Conservation (phyloP, 2,888 invertebrate species). For the Argyra leucocephala region DNA sequence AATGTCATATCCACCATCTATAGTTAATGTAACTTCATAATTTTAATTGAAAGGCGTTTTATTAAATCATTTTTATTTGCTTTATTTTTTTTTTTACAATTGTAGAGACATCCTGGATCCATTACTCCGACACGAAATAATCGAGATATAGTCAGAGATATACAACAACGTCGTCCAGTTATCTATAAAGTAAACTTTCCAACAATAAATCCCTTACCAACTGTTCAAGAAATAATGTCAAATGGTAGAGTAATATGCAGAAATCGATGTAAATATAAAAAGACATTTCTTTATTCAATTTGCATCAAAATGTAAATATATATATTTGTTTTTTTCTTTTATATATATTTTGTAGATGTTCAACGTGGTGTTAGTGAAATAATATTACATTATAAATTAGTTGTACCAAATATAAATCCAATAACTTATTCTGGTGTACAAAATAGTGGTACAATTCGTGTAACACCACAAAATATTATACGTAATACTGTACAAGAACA, state of each 20-base stretch:
- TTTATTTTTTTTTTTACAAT: too few species aligned
- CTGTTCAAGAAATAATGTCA: constrained; percentile 47
- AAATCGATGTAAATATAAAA: constrained; percentile 34
- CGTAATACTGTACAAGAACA: too few species aligned
- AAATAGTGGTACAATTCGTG: background rate
- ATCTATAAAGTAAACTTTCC: constrained; percentile 53
- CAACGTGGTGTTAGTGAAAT: constrained; percentile 26
- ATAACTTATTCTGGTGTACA: background rate
- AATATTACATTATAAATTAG: constrained; percentile 7
- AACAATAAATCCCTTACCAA: constrained; percentile 47
- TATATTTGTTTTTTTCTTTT: background rate
- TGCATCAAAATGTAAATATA: too few species aligned
- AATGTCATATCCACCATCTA: constrained; percentile 26
- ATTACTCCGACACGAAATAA: constrained; percentile 29
- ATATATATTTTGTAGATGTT: background rate
- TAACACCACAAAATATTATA: too few species aligned
- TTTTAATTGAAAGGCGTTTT: constrained; percentile 19
- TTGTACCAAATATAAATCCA: constrained; percentile 2
- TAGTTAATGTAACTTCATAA: background rate
- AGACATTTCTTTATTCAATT: too few species aligned
- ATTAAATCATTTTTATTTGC: constrained; percentile 30
- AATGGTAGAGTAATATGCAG: constrained; percentile 50
- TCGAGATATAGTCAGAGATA: constrained; percentile 25
- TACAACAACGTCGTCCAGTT: constrained; percentile 36
- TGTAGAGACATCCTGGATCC: background rate